A percentile compares a stretch with the other conserved stretches of the same genome.
These are phyloP conservation scores for Rhinogobio ventralis DNA, from an alignment of 2,797 vertebrate genomes.

Conservation along the genomic window DNA sequence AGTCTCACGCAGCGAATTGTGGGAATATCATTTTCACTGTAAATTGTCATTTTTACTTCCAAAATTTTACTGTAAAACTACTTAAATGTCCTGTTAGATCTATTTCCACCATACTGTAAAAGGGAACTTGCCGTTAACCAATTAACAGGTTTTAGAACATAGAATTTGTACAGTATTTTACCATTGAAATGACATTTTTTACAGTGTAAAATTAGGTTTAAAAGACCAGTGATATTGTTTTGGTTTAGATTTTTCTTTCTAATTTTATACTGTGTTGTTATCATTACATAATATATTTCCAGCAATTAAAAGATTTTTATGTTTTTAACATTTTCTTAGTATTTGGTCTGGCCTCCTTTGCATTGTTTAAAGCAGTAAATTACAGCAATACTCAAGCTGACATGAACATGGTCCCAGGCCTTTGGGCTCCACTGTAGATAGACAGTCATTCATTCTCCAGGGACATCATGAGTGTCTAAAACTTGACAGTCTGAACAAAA, in stretches of 20 bases:
- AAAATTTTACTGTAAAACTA: background rate
- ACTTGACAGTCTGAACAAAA: conserved; percentile 29
- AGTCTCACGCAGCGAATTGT: background rate
- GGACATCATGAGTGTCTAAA: conserved; percentile 31
- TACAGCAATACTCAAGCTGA: background rate
- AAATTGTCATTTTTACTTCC: too few relatives aligned
- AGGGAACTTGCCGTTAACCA: background rate
- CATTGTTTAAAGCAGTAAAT: background rate
- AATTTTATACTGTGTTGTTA: background rate
- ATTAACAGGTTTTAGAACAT: background rate
- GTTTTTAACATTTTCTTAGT: conserved; percentile 55
- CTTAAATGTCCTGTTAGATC: background rate
- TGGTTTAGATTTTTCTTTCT: background rate
- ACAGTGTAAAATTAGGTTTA: background rate
- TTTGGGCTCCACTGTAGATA: conserved; percentile 2
- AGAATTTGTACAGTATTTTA: background rate
- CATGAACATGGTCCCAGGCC: conserved; percentile 11
- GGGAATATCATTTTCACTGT: background rate
- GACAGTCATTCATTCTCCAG: conserved; percentile 15
- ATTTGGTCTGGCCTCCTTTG: conserved; percentile 6
- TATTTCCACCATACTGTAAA: background rate
- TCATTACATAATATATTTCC: background rate
- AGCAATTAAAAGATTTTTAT: background rate
- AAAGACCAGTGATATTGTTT: background rate
- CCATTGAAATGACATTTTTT: background rate